Conservation (phyloP, 37 sponge, comb jelly and placozoan genomes). For the Axinella damicornis region DNA sequence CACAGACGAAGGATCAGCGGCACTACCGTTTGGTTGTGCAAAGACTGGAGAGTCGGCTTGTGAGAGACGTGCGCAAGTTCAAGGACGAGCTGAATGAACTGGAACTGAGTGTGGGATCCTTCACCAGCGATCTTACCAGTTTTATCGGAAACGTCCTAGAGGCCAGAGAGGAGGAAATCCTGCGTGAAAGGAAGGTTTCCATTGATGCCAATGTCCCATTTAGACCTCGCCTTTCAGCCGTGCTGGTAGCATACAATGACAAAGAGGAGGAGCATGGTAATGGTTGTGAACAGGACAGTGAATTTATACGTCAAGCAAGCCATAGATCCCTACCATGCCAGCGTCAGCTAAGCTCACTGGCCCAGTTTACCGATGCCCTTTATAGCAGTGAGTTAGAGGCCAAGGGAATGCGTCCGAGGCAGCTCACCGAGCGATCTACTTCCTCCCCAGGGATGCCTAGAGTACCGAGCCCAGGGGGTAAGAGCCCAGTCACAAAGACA, state of each 20-base stretch:
- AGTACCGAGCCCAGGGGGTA: neutral
- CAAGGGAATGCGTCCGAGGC: neutral
- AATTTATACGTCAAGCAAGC: too few relatives aligned
- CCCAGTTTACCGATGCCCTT: conserved; percentile 51
- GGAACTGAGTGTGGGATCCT: conserved; percentile 55
- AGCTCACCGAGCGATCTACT: neutral
- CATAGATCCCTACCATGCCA: conserved; percentile 3
- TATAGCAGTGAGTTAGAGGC: conserved; percentile 47
- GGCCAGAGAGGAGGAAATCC: conserved; percentile 30
- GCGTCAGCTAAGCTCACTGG: conserved; percentile 14
- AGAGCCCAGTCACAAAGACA: conserved; percentile 68
- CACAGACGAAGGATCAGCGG: conserved; percentile 10
- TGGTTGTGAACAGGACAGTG: too few relatives aligned
- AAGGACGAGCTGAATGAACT: conserved; percentile 76
- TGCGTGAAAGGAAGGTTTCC: neutral
- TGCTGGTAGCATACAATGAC: conserved; percentile 18
- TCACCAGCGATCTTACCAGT: conserved; percentile 47
- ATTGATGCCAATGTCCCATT: neutral
- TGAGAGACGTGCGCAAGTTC: conserved; percentile 65
- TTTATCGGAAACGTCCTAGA: conserved; percentile 39
- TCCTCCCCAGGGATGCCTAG: neutral
- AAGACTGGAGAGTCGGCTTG: conserved; percentile 58
- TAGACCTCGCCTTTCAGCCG: conserved; percentile 23
- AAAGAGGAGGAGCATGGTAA: neutral
- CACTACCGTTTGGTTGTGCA: conserved; percentile 11